Percentiles rank a stretch among this genome's conserved stretches.
Evolutionary conservation across 2,888 invertebrate genomes (phyloP).

Genomic region (Electrophaes corylata): DNA sequence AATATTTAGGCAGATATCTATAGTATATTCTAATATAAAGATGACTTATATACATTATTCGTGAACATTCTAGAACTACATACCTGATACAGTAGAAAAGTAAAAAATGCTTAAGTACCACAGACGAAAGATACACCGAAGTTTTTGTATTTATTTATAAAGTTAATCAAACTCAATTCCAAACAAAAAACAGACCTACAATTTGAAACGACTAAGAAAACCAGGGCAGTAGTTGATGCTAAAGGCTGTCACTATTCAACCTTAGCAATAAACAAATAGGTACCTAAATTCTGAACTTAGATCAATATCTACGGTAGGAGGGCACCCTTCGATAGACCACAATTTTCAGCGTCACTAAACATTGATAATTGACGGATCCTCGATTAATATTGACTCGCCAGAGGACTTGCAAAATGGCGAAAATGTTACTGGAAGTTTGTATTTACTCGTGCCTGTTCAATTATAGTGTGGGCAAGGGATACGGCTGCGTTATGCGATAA

Average conservation of each 20-base stretch:
- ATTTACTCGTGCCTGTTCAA: conserved; percentile 53
- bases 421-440: conserved; percentile 63
- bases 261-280: conserved; percentile 24
- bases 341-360: conserved; percentile 76
- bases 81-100: no score
- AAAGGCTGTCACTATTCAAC: conserved; percentile 7
- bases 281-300: conserved; percentile 27
- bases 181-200: no score
- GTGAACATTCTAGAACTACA: no score
- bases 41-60: no score
- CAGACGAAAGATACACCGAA: no score
- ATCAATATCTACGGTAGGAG: conserved; percentile 46
- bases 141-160: no score
- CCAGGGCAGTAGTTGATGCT: background rate
- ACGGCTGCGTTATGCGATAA: background rate
- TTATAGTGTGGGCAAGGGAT: conserved; percentile 5
- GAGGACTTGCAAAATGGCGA: conserved; percentile 54
- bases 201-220: no score
- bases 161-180: no score
- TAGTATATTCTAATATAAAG: background rate
- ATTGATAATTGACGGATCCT: conserved; percentile 78
- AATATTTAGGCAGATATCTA: conserved; percentile 9
- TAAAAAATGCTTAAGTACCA: no score
- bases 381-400: conserved; percentile 75
- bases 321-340: conserved; percentile 51